Conservation (phyloP, 2,797 vertebrate species). For the Gobionotothen gibberifrons region DNA sequence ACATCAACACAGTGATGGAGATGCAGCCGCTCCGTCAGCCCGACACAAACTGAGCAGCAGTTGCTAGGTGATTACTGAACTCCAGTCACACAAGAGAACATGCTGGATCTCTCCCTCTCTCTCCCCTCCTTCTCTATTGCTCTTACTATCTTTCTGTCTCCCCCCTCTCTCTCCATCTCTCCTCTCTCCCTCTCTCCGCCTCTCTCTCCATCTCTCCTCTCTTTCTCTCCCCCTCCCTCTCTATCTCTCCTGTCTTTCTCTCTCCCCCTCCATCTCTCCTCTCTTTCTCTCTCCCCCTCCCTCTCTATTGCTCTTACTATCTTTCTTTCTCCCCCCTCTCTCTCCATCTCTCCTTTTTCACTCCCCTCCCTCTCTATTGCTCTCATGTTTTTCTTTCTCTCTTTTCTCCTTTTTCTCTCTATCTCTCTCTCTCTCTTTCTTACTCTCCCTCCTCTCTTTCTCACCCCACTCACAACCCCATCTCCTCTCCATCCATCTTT, state of each 20-base stretch:
- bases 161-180: neutral
- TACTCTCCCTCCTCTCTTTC: conserved; percentile 12
- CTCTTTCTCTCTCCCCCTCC: neutral
- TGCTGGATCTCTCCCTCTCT: conserved; percentile 21
- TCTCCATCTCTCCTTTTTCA: conserved; percentile 12
- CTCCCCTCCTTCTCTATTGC: conserved; percentile 9
- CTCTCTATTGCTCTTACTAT: neutral
- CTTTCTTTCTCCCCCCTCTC: conserved; percentile 23
- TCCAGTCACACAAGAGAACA: conserved; percentile 62
- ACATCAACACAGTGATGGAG: conserved; percentile 34
- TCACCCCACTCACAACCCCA: neutral
- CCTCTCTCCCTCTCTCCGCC: conserved; percentile 4
- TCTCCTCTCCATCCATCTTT: too few species aligned
- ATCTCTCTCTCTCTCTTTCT: neutral
- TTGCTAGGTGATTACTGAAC: conserved; percentile 85
- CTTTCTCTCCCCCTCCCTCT: too few species aligned
- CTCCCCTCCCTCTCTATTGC: neutral
- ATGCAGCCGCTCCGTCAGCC: conserved; percentile 42
- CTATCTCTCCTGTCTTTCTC: too few species aligned
- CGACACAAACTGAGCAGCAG: conserved; percentile 82
- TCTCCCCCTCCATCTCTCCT: neutral
- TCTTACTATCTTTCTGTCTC: too few species aligned
- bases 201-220: neutral
- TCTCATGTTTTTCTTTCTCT: neutral
- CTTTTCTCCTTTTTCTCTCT: too few species aligned